Evolutionary conservation across 1,140 invertebrate species (phyloP), one percentile per base, ranked within the genome.

Genomic region (Cherax destructor): DNA sequence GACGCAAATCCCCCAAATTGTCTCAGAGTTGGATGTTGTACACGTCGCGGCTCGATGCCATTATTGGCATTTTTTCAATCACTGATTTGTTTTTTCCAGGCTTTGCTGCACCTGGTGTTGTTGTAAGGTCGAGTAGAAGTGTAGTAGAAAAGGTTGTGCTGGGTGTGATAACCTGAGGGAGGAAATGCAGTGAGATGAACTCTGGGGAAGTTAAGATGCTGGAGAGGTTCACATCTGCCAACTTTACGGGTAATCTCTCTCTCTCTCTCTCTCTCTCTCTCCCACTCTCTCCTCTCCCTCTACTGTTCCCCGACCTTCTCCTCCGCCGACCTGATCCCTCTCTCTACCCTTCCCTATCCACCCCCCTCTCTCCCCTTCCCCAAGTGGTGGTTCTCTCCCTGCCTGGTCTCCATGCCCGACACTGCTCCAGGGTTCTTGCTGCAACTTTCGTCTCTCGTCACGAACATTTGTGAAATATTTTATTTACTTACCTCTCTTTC

Each of bases 201-300:
- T 3, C 61, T 47, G 47, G 30, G 69, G 81, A 41, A 41, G 59
- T 61, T 30, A 83, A 83, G 84, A 86, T 76, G 84, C 65, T 74
- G 84, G 10, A 21, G 16, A 74, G 18, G 84, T n/a, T 16, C n/a
- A 76, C 74, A 86, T 76, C 84, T 77, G 65, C 72, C 84, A 86
- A 76, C 84, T 86, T 86, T 24, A 86, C 65, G 84, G 72, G 74
- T 77, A 86, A 77, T 77, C 76, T 76, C n/a, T 69, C 77, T 50
- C 52, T 49, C 77, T 49, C 56, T 69, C 77, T 56, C 77, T n/a
- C 56, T 88, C 76, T 50, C 76, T 69, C 77, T 52, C 77, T 2
- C 47, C 30, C 24, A 0, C 84, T 16, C 72, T 7, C 47, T 56
- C 69, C 50, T 13, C 7, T 10, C 24, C 56, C 21, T 13, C 1